Conservation (phyloP, 2,797 vertebrate genomes). For the Poeciliopsis presidionis region DNA sequence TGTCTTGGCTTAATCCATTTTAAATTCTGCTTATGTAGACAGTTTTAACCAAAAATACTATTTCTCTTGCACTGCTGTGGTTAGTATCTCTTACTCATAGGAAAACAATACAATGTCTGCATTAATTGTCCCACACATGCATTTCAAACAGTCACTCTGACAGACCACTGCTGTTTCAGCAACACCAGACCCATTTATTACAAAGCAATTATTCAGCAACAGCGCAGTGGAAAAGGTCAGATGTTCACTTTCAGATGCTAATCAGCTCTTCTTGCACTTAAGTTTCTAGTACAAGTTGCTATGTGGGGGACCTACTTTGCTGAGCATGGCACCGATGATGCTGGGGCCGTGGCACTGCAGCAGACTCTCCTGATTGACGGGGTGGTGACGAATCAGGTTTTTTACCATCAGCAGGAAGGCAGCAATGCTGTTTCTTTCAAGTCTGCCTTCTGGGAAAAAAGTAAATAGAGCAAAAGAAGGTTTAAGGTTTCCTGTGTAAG, state of each 20-base stretch:
- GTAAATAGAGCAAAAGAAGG: conserved; percentile 39
- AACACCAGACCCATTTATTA: conserved; percentile 49
- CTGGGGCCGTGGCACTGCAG: conserved; percentile 91
- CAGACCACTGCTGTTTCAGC: conserved; percentile 41
- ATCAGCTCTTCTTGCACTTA: conserved; percentile 23
- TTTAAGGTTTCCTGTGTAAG: conserved; percentile 49
- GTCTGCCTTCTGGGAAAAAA: conserved; percentile 83
- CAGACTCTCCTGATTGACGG: conserved; percentile 93
- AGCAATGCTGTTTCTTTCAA: conserved; percentile 91
- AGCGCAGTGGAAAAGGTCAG: conserved; percentile 48
- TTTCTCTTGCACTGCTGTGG: neutral
- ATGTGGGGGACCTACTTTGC: conserved; percentile 83
- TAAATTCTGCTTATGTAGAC: neutral
- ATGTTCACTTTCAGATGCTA: conserved; percentile 46
- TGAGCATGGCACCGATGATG: conserved; percentile 90
- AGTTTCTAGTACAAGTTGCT: conserved; percentile 3
- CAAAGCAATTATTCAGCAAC: conserved; percentile 33
- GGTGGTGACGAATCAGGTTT: conserved; percentile 89
- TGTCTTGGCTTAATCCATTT: neutral
- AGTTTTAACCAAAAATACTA: neutral
- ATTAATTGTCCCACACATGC: conserved; percentile 29
- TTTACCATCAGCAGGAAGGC: conserved; percentile 95
- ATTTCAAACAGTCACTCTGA: conserved; percentile 45
- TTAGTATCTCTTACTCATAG: conserved; percentile 11
- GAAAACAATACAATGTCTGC: conserved; percentile 7